Percentiles rank a stretch among this genome's conserved stretches.
Conservation (phyloP, 2,888 invertebrate genomes). For the Seira musarum region DNA sequence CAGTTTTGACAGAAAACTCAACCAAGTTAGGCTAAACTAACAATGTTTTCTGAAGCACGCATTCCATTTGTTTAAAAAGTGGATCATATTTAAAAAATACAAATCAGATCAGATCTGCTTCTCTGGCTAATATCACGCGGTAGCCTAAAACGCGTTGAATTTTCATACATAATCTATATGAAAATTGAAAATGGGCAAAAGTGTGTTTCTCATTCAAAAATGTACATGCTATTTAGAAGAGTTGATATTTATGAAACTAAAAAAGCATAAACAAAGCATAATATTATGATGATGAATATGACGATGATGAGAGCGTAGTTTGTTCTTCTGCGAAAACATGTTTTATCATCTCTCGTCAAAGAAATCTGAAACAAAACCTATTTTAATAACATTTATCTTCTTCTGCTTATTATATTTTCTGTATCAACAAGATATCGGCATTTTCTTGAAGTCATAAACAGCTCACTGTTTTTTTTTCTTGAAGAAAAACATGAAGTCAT, state of each 20-base stretch:
- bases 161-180: too few relatives aligned
- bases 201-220: too few relatives aligned
- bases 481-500: neutral
- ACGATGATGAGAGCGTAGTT: slow-evolving; percentile 25
- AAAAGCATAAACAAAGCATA: slow-evolving; percentile 22
- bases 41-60: too few relatives aligned
- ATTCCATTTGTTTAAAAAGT: too few relatives aligned
- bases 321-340: slow-evolving; percentile 18
- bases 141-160: too few relatives aligned
- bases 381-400: slow-evolving; percentile 5
- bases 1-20: neutral
- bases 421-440: slow-evolving; percentile 22
- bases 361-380: slow-evolving; percentile 7
- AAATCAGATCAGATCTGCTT: neutral
- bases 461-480: slow-evolving; percentile 1
- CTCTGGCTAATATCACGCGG: neutral
- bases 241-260: too few relatives aligned
- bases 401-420: slow-evolving; percentile 4
- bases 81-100: too few relatives aligned
- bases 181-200: too few relatives aligned
- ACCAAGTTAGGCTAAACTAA: too few relatives aligned
- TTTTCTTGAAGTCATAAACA: neutral
- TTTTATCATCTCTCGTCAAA: slow-evolving; percentile 27
- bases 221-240: too few relatives aligned
- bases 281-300: slow-evolving; percentile 31